These are phyloP conservation scores for Eonycteris spelaea DNA, from an alignment of 2,113 vertebrate species.

Conservation along the genomic window DNA sequence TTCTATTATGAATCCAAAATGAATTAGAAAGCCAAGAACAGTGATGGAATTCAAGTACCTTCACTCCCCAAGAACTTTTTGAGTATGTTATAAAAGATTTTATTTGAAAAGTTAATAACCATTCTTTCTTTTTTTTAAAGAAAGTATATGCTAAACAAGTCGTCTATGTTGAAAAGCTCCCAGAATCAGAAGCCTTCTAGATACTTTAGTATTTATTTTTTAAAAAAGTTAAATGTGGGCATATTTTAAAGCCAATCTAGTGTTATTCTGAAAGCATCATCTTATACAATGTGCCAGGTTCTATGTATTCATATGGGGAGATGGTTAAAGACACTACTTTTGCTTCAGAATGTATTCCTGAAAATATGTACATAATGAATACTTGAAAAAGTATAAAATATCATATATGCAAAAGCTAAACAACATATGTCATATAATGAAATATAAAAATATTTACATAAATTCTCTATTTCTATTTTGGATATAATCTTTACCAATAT, in stretches of 20 bases:
- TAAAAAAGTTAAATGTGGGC: not conserved
- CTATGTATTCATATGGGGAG: not conserved
- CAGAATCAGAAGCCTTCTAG: not conserved
- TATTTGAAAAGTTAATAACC: not conserved
- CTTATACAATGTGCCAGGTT: not conserved
- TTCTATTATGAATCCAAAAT: not conserved
- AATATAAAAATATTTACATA: not conserved
- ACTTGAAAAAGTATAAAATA: slow-evolving; percentile 8
- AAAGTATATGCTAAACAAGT: not conserved
- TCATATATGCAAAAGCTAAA: not conserved
- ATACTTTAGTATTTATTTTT: not conserved
- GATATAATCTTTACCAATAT: not conserved
- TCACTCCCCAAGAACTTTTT: not conserved
- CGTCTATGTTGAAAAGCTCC: not conserved
- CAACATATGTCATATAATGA: not conserved
- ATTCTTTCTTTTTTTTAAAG: not conserved
- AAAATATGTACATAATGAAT: not conserved
- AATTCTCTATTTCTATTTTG: slow-evolving; percentile 4
- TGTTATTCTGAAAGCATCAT: not conserved
- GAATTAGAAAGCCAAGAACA: not conserved
- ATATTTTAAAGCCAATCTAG: not conserved
- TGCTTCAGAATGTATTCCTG: not conserved
- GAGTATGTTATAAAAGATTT: not conserved
- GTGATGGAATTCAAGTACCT: not conserved
- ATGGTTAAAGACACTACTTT: not conserved